phyloP scores from a whole-genome alignment of 2,113 vertebrate genomes.

The Phoxinus phoxinus region DNA sequence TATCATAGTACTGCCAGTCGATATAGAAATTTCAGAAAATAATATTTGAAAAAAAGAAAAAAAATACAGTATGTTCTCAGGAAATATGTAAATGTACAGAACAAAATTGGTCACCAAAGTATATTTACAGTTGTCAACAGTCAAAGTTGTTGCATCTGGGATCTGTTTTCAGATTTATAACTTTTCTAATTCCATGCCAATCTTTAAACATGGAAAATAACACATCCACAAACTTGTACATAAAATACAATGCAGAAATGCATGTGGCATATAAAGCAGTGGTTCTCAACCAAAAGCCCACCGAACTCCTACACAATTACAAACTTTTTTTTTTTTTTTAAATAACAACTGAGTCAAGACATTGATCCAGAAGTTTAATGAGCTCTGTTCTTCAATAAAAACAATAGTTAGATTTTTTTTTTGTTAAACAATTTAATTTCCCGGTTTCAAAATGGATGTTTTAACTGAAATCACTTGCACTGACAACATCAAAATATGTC shows the following conservation, averaged over 20 bases:
- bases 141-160: not conserved
- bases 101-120: conserved; percentile 45
- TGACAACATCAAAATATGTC: too few relatives aligned
- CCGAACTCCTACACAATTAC: not conserved
- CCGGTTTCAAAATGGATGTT: too few relatives aligned
- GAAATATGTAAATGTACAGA: conserved; percentile 56
- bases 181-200: not conserved
- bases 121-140: conserved; percentile 56
- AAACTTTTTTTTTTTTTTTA: too few relatives aligned
- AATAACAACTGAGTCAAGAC: too few relatives aligned
- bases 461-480: too few relatives aligned
- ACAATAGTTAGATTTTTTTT: too few relatives aligned
- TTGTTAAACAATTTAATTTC: too few relatives aligned
- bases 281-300: not conserved
- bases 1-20: conserved; percentile 25
- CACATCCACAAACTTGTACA: not conserved
- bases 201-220: not conserved
- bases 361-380: too few relatives aligned
- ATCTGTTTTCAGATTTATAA: conserved; percentile 3
- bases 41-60: conserved; percentile 53
- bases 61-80: conserved; percentile 49
- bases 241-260: conserved; percentile 1
- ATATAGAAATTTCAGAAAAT: conserved; percentile 46
- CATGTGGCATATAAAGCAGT: not conserved
- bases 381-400: too few relatives aligned